Conservation (phyloP, 2,113 vertebrate genomes). For the Potamarius usumacintae region DNA sequence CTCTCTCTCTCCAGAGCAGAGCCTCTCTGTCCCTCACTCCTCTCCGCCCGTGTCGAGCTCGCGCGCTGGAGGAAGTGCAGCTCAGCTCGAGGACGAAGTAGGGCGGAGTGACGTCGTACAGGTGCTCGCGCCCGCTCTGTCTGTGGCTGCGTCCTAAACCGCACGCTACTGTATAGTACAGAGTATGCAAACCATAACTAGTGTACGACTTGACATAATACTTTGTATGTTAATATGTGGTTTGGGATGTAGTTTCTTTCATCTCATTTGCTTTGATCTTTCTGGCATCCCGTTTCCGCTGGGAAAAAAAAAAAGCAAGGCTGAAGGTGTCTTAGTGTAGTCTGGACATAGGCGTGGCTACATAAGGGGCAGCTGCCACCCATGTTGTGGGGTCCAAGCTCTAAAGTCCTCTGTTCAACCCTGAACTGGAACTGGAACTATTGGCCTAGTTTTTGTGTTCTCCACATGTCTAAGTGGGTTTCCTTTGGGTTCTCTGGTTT, state of each 20-base stretch:
- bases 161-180: not conserved
- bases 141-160: slow-evolving; percentile 14
- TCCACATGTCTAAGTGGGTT: no score
- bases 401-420: no score
- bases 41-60: slow-evolving; percentile 9
- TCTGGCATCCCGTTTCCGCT: not conserved
- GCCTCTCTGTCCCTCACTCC: not conserved
- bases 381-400: no score
- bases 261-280: not conserved
- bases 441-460: no score
- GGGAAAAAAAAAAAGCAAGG: not conserved
- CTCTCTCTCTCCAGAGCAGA: not conserved
- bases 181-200: not conserved
- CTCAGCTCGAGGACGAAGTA: slow-evolving; percentile 33
- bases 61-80: slow-evolving; percentile 51
- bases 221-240: not conserved
- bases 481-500: no score
- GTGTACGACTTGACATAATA: not conserved
- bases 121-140: slow-evolving; percentile 49
- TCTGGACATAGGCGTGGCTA: not conserved
- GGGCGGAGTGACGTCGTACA: slow-evolving; percentile 53
- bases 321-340: not conserved
- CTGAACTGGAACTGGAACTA: no score
- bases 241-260: not conserved
- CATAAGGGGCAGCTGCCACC: not conserved